phyloP scores from a whole-genome alignment of 1,140 invertebrate species.

The Drosophila littoralis region DNA sequence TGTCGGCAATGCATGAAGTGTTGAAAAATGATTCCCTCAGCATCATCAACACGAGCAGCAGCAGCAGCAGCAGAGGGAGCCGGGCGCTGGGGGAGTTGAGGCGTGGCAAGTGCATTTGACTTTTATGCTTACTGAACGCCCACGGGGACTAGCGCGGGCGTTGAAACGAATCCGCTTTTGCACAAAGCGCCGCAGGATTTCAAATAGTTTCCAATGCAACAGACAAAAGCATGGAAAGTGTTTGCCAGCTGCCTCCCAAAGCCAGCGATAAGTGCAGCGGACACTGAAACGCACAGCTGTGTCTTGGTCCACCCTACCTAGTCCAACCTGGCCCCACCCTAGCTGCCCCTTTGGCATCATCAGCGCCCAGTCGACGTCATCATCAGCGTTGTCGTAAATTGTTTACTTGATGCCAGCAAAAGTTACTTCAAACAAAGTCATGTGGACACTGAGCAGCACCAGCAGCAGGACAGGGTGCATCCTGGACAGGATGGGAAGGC shows the following conservation, averaged over 20 bases:
- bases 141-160: conserved; percentile 58
- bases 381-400: conserved; percentile 80
- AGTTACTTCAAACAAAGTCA: conserved; percentile 81
- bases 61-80: background rate
- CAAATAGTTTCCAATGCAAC: conserved; percentile 70
- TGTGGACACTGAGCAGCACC: conserved; percentile 65
- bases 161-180: conserved; percentile 79
- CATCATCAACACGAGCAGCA: conserved; percentile 24
- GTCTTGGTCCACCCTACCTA: conserved; percentile 22
- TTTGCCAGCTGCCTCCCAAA: conserved; percentile 24
- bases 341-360: conserved; percentile 43
- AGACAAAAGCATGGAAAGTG: conserved; percentile 57
- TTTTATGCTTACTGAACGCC: conserved; percentile 70
- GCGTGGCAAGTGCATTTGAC: conserved; percentile 73
- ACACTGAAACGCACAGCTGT: conserved; percentile 54
- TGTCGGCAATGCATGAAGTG: conserved; percentile 76
- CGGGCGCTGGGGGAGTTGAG: background rate
- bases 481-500: background rate
- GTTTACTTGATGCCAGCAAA: conserved; percentile 78
- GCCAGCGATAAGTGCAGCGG: conserved; percentile 64
- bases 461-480: conserved; percentile 4
- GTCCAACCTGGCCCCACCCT: background rate
- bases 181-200: conserved; percentile 77
- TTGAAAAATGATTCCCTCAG: conserved; percentile 79
- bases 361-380: conserved; percentile 67